Percentiles rank a stretch among this genome's conserved stretches.
These are phyloP conservation scores for Rissa tridactyla DNA, from an alignment of 2,113 vertebrate species.

Conservation along the genomic window DNA sequence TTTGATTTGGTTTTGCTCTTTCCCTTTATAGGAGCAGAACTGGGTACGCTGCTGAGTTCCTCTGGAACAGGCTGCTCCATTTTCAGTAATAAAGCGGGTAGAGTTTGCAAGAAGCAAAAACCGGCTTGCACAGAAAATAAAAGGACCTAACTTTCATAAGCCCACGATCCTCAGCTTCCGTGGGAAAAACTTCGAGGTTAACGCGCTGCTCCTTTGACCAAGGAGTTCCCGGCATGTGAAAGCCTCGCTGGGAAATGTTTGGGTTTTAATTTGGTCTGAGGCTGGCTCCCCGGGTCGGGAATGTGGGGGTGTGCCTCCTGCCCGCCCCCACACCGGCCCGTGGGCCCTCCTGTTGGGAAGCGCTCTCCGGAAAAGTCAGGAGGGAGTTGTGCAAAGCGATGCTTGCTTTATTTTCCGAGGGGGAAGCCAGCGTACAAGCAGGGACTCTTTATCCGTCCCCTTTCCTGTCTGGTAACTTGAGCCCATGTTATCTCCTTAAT, in stretches of 20 bases:
- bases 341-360: accelerated
- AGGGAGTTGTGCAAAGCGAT: not conserved
- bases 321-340: accelerated
- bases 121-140: not conserved
- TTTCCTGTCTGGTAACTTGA: not conserved
- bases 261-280: not conserved
- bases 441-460: not conserved
- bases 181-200: not conserved
- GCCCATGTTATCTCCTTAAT: not conserved
- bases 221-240: not conserved
- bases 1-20: not conserved
- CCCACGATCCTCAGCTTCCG: not conserved
- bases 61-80: not conserved
- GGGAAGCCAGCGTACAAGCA: accelerated
- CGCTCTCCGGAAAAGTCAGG: not conserved
- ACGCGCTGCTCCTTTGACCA: not conserved
- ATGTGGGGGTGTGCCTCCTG: not conserved
- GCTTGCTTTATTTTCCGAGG: not conserved
- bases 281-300: accelerated
- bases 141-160: not conserved
- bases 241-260: not conserved
- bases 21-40: not conserved
- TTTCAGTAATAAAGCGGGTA: not conserved
- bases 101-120: not conserved
- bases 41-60: not conserved